Evolutionary conservation across 2,888 invertebrate genomes (phyloP), one percentile per base, ranked within the genome.

Genomic region (Caenorhabditis imperialis): DNA sequence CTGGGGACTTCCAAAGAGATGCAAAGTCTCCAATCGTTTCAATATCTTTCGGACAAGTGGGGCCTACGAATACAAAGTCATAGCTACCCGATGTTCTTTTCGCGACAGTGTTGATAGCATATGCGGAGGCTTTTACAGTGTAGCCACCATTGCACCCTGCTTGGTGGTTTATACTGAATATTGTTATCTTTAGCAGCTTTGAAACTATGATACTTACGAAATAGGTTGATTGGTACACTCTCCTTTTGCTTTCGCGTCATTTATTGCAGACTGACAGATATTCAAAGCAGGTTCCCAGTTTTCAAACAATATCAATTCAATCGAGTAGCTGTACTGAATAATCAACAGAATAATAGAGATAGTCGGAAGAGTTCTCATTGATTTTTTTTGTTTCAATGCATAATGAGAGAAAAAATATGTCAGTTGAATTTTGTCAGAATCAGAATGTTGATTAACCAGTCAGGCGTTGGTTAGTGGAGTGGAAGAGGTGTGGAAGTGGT

Each of bases 1-100:
- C 50, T 18, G 71, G 76, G 1, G 57, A 16, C 12, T 57, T 76
- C 73, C 76, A 73, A 23, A 69, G 45, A 30, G 54, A 50, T 1
- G 61, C 55, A 22, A 73, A 71, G 12, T 62, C 42, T 10, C 67
- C 60, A 30, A 76, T 57, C 4, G 71, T 55, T 30, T 55, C 42
- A 18, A 72, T 62, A 50, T 72, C 71, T 4, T 51, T 65, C 18
- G 54, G 40, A 25, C 74, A 74, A 16, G 50, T 65, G 22, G 74
- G 74, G 1, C 74, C 74, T 20, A 74, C 30, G n/a, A 69, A 74
- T 5, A 61, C 65, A 23, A 48, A 53, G 44, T 65, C 63, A 2
- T 48, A 33, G 12, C 57, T 48, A 8, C 33, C 55, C 0, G 40
- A n/a, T 8, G 48, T 45, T 38, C 20, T 42, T 1, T 57, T 57